Base-by-base conservation (phyloP, 2,797 vertebrate genomes). In the Glossophaga mutica region DNA sequence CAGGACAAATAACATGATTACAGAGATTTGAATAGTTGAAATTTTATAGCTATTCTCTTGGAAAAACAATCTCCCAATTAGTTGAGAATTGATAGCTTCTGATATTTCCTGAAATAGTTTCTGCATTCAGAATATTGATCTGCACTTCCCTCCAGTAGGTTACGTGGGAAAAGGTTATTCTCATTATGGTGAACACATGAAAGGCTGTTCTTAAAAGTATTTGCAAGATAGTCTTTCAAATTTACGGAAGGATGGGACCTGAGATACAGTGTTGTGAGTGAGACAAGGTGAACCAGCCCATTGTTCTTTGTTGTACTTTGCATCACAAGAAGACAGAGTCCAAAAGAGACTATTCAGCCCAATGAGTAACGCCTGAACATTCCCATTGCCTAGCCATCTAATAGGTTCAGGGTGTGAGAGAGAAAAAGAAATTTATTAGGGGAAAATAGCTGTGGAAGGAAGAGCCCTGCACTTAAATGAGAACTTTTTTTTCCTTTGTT, bases 61-160 rank as follows among this genome's bases (percentile, higher is more conserved):
- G 77, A 95, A 97, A 98, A 98, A 96, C 97, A 97, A 96, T 95
- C 95, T 98, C 84, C 94, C 70, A 97, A 98, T 98, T 98, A 98
- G 95, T 92, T 97, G 94, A 98, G 93, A 98, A 94, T 98, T 98
- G 98, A 94, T 88, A 97, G 91, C 81, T 97, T 98, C 95, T 95
- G 94, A 95, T 98, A 97, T 68, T 92, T 95, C 85, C 85, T 95
- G 87, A 98, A 97, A 96, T 94, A 89, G 77, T 96, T 97, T 97
- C 78, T 91, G 73, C 68, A 42, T 95, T 96, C 92, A 26, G 57
- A 59, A 16, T 96, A 96, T 97, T 84, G 91, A 96, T 97, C 96
- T 95, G 68, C 0, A 0, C 39, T 83, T 76, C 82, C 96, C 9
- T 90, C 87, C 71, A 95, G 94, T 97, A 97, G 71, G 57, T 93